phyloP scores from a whole-genome alignment of 2,888 invertebrate genomes.

The Kuschelorhynchus macadamiae region DNA sequence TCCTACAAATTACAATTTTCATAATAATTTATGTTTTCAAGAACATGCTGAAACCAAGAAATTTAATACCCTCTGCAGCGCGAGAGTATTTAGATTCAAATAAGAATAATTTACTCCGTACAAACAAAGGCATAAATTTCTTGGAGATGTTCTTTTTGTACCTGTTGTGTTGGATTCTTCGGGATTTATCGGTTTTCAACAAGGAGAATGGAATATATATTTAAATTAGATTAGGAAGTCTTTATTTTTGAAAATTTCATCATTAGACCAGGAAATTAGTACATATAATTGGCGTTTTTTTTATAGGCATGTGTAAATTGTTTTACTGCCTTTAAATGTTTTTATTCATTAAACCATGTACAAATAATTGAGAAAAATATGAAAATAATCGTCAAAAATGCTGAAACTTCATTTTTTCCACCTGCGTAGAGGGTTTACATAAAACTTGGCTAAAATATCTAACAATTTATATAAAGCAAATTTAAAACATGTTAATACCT shows the following conservation, averaged over 20 bases:
- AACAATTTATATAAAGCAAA: too few species aligned
- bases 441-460: too few species aligned
- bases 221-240: constrained; percentile 15
- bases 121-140: constrained; percentile 31
- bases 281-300: too few species aligned
- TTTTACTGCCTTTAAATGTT: too few species aligned
- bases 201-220: constrained; percentile 6
- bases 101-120: constrained; percentile 22
- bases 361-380: not conserved
- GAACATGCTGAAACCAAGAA: constrained; percentile 15
- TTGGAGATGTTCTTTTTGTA: constrained; percentile 18
- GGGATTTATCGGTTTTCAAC: constrained; percentile 11
- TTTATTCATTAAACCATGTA: too few species aligned
- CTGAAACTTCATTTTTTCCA: too few species aligned
- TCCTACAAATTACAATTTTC: constrained; percentile 14
- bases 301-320: too few species aligned
- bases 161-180: constrained; percentile 18
- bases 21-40: constrained; percentile 19
- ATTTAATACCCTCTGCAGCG: constrained; percentile 18
- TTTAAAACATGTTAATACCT: too few species aligned
- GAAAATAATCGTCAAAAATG: too few species aligned
- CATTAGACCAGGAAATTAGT: too few species aligned
- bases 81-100: constrained; percentile 19
- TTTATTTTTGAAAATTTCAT: not conserved
- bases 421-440: too few species aligned